Conservation (phyloP, 2,113 vertebrate genomes). For the Addax nasomaculatus region DNA sequence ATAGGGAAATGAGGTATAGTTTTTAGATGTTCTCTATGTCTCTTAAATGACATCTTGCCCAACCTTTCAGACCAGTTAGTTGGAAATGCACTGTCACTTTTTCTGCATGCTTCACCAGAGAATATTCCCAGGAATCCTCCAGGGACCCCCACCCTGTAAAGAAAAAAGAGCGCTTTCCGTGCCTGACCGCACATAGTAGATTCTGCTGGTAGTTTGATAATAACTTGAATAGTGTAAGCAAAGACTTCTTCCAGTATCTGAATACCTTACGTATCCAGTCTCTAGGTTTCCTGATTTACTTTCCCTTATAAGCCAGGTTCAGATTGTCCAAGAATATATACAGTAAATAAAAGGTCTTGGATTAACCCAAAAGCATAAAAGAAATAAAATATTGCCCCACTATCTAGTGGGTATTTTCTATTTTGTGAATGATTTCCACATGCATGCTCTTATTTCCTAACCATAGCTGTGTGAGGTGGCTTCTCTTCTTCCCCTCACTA, state of each 20-base stretch:
- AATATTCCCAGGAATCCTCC: constrained; percentile 39
- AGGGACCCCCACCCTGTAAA: constrained; percentile 21
- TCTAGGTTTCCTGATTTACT: constrained; percentile 5
- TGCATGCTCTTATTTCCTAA: not conserved
- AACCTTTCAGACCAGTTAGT: constrained; percentile 49
- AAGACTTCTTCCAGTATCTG: not conserved
- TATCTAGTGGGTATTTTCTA: not conserved
- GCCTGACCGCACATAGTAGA: not conserved
- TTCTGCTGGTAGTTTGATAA: constrained; percentile 1
- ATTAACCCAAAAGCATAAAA: constrained; percentile 7
- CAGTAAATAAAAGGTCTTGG: constrained; percentile 7
- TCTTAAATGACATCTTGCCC: not conserved
- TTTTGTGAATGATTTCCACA: not conserved
- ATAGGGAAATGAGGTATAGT: not conserved
- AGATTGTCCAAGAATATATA: constrained; percentile 26
- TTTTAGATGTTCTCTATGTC: not conserved
- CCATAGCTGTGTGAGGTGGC: not conserved
- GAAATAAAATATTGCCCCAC: not conserved
- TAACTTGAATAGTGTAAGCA: constrained; percentile 4
- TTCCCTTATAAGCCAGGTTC: not conserved
- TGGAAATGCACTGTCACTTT: constrained; percentile 81
- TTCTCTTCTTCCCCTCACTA: not conserved
- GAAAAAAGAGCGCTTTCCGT: constrained; percentile 27
- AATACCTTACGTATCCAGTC: not conserved
- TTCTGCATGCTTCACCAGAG: constrained; percentile 78